A percentile compares a stretch with the other conserved stretches of the same genome.
phyloP scores from a whole-genome alignment of 1,140 invertebrate species.

The Dendrolimus punctatus region DNA sequence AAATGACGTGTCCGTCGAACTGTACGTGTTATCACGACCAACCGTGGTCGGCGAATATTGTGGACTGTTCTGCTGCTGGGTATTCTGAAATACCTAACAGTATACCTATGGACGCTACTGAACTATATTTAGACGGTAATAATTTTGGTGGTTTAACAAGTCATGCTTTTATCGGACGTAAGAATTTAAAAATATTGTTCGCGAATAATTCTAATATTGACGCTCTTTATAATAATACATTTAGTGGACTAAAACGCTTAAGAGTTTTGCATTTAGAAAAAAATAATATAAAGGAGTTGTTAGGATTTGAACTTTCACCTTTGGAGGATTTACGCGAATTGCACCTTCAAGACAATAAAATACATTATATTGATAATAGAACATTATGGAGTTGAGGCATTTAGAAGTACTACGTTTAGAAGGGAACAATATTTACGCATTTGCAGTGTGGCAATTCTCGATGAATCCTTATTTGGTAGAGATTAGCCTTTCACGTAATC shows the following conservation, averaged over 20 bases:
- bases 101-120: slow-evolving; percentile 95
- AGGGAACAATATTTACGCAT: slow-evolving; percentile 86
- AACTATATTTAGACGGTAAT: slow-evolving; percentile 94
- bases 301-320: slow-evolving; percentile 88
- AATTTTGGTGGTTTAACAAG: slow-evolving; percentile 88
- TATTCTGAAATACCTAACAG: slow-evolving; percentile 87
- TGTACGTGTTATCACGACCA: slow-evolving; percentile 96
- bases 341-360: slow-evolving; percentile 90
- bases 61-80: slow-evolving; percentile 88
- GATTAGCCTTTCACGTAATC: slow-evolving; percentile 86
- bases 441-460: slow-evolving; percentile 83
- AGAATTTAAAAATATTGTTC: slow-evolving; percentile 88
- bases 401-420: slow-evolving; percentile 89
- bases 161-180: slow-evolving; percentile 92
- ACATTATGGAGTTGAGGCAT: slow-evolving; percentile 87
- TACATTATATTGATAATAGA: slow-evolving; percentile 87
- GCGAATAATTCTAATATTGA: slow-evolving; percentile 91
- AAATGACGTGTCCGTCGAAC: slow-evolving; percentile 95
- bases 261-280: slow-evolving; percentile 88
- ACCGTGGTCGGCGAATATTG: slow-evolving; percentile 93
- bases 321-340: slow-evolving; percentile 86
- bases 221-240: slow-evolving; percentile 89
- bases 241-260: slow-evolving; percentile 86
- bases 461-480: slow-evolving; percentile 85
- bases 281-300: slow-evolving; percentile 84